Percentiles rank a stretch among this genome's conserved stretches.
Conservation (phyloP, 2,888 invertebrate genomes). For the Phorcus lineatus region DNA sequence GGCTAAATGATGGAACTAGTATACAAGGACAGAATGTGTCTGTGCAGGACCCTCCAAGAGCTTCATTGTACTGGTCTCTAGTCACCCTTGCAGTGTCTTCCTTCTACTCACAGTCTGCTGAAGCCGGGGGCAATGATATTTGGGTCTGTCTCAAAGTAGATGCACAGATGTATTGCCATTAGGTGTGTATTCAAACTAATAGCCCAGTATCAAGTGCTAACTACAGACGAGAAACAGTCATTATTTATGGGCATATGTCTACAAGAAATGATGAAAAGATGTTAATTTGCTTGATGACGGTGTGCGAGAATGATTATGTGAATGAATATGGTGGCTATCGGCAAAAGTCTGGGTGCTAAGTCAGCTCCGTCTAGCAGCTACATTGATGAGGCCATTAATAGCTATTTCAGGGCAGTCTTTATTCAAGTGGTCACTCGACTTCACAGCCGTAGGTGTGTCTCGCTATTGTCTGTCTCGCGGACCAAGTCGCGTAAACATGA, state of each 20-base stretch:
- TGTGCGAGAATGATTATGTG: slow-evolving; percentile 2
- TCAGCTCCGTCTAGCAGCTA: neutral
- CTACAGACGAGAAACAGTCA: neutral
- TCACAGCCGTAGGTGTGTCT: neutral
- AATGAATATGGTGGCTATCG: slow-evolving; percentile 6
- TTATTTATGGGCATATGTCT: slow-evolving; percentile 10
- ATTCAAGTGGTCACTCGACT: slow-evolving; percentile 8
- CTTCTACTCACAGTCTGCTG: no score
- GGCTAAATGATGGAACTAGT: no score
- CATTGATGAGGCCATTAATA: slow-evolving; percentile 4
- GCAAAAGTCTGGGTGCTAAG: slow-evolving; percentile 1
- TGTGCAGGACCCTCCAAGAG: no score
- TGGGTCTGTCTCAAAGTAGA: no score
- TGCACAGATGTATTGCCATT: no score
- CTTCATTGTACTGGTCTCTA: no score
- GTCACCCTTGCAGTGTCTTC: no score
- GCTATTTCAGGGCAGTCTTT: neutral
- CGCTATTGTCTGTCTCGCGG: neutral
- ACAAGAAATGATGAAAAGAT: slow-evolving; percentile 10
- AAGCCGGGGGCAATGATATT: no score
- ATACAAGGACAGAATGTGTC: no score
- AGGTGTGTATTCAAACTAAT: no score
- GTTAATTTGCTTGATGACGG: neutral
- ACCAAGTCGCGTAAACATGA: neutral
- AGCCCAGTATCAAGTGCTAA: neutral